These are phyloP conservation scores for Numenius phaeopus DNA, from an alignment of 2,797 vertebrate genomes.

Conservation along the genomic window DNA sequence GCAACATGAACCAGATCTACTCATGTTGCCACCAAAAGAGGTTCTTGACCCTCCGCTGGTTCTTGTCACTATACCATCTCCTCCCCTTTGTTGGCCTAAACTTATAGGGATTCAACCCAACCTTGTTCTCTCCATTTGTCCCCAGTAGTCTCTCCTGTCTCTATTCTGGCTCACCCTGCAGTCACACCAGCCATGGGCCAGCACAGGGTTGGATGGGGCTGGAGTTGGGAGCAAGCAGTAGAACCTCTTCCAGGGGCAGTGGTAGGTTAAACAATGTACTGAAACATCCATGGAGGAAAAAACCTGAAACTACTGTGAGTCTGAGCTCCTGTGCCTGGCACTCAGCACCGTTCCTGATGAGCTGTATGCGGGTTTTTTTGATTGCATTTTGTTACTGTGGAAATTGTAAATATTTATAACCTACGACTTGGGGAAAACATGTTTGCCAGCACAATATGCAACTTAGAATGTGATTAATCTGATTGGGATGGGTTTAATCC, in stretches of 20 bases:
- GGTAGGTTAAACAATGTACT: background rate
- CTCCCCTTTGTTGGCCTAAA: background rate
- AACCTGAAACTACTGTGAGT: background rate
- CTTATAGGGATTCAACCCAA: background rate
- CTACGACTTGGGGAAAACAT: background rate
- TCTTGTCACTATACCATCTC: background rate
- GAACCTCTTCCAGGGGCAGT: background rate
- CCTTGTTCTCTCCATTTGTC: background rate
- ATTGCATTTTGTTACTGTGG: background rate
- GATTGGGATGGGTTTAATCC: slow-evolving; percentile 37
- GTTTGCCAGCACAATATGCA: background rate
- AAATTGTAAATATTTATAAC: slow-evolving; percentile 71
- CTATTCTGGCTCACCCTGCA: background rate
- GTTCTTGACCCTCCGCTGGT: background rate
- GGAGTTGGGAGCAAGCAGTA: background rate
- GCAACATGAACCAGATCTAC: accelerated
- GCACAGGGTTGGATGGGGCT: background rate
- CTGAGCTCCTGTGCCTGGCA: background rate
- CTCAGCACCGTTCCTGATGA: background rate
- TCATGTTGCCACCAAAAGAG: background rate
- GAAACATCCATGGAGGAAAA: accelerated
- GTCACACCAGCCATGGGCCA: accelerated
- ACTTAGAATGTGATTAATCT: slow-evolving; percentile 16
- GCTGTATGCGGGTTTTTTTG: background rate
- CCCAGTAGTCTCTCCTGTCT: background rate